phyloP scores from a whole-genome alignment of 2,113 vertebrate genomes.

The Rutilus rutilus region DNA sequence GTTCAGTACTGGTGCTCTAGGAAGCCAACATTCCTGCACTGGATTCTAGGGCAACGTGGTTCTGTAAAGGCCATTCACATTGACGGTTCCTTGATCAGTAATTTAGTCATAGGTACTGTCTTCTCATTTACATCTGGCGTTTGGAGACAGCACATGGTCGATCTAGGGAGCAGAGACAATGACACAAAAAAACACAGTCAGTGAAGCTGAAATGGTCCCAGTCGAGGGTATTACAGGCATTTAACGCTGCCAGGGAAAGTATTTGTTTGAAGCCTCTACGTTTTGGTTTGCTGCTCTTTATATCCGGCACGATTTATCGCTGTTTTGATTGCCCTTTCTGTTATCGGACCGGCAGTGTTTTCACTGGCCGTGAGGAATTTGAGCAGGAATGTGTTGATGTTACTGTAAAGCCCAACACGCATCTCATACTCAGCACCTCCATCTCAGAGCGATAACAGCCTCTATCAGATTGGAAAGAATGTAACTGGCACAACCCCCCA shows the following conservation, averaged over 20 bases:
- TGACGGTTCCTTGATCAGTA: neutral
- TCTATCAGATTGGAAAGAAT: slow-evolving; percentile 70
- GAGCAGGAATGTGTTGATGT: slow-evolving; percentile 69
- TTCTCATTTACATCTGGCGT: neutral
- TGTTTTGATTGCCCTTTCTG: slow-evolving; percentile 68
- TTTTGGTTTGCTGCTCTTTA: slow-evolving; percentile 62
- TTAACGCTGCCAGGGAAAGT: slow-evolving; percentile 56
- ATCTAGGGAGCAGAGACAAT: slow-evolving; percentile 27
- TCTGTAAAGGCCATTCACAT: neutral
- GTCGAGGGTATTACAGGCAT: slow-evolving; percentile 58
- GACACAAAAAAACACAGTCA: slow-evolving; percentile 48
- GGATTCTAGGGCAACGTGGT: neutral
- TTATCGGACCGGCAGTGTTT: slow-evolving; percentile 65
- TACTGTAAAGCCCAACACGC: slow-evolving; percentile 64
- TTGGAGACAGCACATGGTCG: neutral
- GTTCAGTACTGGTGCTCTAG: neutral
- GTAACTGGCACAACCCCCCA: slow-evolving; percentile 49
- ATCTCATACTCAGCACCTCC: slow-evolving; percentile 63
- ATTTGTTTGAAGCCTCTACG: slow-evolving; percentile 62
- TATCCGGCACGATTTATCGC: slow-evolving; percentile 65
- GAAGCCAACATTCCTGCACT: neutral
- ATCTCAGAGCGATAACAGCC: slow-evolving; percentile 63
- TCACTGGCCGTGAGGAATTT: slow-evolving; percentile 66
- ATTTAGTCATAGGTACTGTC: neutral
- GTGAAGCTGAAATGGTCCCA: slow-evolving; percentile 56